Base-by-base conservation (phyloP, 2,113 vertebrate genomes). In the Hippocampus comes region DNA sequence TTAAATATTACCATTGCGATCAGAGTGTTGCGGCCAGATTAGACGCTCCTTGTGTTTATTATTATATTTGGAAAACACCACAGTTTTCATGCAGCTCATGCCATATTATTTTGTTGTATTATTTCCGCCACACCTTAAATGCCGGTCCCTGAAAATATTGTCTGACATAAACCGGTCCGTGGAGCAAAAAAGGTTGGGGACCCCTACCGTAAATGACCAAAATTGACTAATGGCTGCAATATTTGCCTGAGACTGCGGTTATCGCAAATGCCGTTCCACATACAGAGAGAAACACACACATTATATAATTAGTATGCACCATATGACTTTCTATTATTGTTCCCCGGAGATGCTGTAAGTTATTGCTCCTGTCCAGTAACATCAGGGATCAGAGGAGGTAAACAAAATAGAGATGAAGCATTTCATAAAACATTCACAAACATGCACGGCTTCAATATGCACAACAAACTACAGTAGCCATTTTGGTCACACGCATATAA, bases 301-400 rank as follows among this genome's bases (percentile, higher is more conserved):
- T 53, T 23, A 23, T 15, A 9, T 15, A 9, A 66, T 66, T 18
- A 66, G 2, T 18, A 66, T 27, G 18, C 15, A 27, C 14, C 41
- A 23, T 41, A 20, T 48, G 7, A 18, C 38, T 43, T 68, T 42
- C 56, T 71, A 79, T 34, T 34, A 61, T 63, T 75, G 82, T 82
- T 77, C 43, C 27, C 59, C 55, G 68, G 27, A 78, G 63, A 77
- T 46, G 12, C 10, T 46, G 43, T 80, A 75, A 67, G 79, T 72
- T 65, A 10, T 61, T 73, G 67, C 30, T 25, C 1, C 25, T 25
- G 34, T 75, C 41, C 55, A 56, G 53, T 72, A 9, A 74, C 63
- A 72, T 77, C 72, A 75, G 12, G 75, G 82, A 73, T 83, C 83
- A 89, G 30, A 34, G 30, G 30, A 17, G 76, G 74, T 63, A 53